These are phyloP conservation scores for Gallinago stenura DNA, from an alignment of 2,797 vertebrate genomes.

Conservation along the genomic window DNA sequence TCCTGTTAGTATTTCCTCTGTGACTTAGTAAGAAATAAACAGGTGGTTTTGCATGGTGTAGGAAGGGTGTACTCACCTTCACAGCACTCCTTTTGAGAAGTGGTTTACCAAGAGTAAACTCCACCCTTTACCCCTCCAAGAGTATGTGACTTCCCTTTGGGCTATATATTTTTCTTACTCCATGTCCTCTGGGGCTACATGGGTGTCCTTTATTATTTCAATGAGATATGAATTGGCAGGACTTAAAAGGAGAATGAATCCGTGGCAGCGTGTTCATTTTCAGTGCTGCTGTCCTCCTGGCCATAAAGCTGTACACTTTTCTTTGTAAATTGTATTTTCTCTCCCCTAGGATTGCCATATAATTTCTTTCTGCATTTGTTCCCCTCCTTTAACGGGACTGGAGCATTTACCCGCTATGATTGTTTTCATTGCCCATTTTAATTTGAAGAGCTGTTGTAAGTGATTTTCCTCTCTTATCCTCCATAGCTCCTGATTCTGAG, in stretches of 20 bases:
- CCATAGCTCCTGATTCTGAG: not conserved
- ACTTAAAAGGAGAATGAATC: slow-evolving; percentile 69
- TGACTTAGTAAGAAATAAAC: not conserved
- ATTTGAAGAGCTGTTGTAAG: slow-evolving; percentile 52
- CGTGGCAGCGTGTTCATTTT: slow-evolving; percentile 59
- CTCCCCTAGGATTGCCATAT: slow-evolving; percentile 15
- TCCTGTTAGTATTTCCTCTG: not conserved
- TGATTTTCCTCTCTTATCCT: slow-evolving; percentile 8
- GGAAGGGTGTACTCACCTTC: not conserved
- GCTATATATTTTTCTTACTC: not conserved
- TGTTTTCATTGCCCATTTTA: slow-evolving; percentile 45
- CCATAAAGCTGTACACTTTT: slow-evolving; percentile 54
- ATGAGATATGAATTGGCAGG: slow-evolving; percentile 36
- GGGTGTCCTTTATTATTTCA: slow-evolving; percentile 46
- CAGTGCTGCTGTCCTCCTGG: slow-evolving; percentile 47
- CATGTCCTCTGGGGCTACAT: not conserved
- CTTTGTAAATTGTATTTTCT: slow-evolving; percentile 57
- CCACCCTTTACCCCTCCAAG: fast-evolving
- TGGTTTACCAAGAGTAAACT: fast-evolving
- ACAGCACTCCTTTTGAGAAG: not conserved
- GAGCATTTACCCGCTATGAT: not conserved
- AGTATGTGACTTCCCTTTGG: not conserved
- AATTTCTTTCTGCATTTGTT: slow-evolving; percentile 32
- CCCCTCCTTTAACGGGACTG: not conserved
- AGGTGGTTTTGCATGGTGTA: not conserved